A percentile compares a stretch with the other conserved stretches of the same genome.
Conservation (phyloP, 2,113 vertebrate genomes). For the Ellobius talpinus region DNA sequence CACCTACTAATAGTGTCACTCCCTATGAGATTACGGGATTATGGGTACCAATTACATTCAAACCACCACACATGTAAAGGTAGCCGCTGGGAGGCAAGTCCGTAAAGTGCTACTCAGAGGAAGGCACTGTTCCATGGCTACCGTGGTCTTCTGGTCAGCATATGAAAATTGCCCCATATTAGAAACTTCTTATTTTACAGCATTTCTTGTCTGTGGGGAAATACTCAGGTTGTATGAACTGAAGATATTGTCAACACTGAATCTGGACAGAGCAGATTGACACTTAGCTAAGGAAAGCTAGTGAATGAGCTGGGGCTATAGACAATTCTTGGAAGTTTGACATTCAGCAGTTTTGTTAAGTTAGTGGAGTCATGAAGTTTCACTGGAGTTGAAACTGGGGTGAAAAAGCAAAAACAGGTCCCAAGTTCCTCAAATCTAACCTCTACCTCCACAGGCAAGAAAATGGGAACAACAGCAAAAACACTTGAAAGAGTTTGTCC, state of each 20-base stretch:
- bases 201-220: not conserved
- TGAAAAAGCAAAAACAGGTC: not conserved
- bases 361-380: not conserved
- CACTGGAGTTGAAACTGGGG: not conserved
- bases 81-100: not conserved
- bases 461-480: not conserved
- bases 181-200: not conserved
- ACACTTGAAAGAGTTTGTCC: not conserved
- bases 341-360: not conserved
- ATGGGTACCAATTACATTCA: not conserved
- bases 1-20: not conserved
- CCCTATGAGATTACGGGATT: not conserved
- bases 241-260: not conserved
- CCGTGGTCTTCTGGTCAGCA: not conserved
- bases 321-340: not conserved
- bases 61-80: not conserved
- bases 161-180: not conserved
- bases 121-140: not conserved
- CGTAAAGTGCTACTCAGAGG: not conserved
- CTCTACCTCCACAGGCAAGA: not conserved
- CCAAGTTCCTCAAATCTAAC: not conserved
- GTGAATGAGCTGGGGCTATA: not conserved
- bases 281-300: not conserved
- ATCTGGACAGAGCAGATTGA: not conserved
- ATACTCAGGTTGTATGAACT: not conserved